Percentiles rank a stretch among this genome's conserved stretches.
Evolutionary conservation across 2,797 vertebrate genomes (phyloP).

Genomic region (Sylvia borin): DNA sequence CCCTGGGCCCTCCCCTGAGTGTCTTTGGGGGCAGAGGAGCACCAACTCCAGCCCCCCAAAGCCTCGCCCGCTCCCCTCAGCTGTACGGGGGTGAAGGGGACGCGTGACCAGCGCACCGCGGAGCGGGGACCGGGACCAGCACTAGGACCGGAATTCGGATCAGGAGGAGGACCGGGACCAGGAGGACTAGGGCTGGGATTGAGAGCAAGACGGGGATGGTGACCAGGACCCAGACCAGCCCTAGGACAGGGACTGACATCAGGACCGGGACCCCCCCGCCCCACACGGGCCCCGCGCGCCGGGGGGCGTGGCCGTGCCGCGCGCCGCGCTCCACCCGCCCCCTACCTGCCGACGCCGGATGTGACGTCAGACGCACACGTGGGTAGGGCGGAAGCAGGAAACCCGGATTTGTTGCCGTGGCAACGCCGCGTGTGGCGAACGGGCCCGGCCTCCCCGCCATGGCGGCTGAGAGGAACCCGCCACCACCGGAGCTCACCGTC

Average conservation of each 20-base stretch:
- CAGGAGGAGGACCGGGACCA: no score
- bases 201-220: fast-evolving
- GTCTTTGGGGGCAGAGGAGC: fast-evolving
- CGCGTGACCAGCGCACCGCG: neutral
- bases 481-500: fast-evolving
- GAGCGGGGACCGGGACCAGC: neutral
- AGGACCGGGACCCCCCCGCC: fast-evolving
- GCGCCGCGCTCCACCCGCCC: neutral
- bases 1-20: fast-evolving
- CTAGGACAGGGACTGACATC: fast-evolving
- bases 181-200: no score
- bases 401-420: neutral
- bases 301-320: fast-evolving
- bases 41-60: fast-evolving
- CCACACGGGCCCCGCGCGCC: fast-evolving
- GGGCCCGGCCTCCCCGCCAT: fast-evolving
- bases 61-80: neutral
- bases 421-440: fast-evolving
- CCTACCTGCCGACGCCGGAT: neutral
- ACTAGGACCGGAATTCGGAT: no score
- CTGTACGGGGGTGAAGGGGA: neutral
- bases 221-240: no score
- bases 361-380: neutral
- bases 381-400: fast-evolving
- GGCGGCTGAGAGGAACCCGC: neutral